A percentile compares a stretch with the other conserved stretches of the same genome.
These are phyloP conservation scores for Pseudanteris insignis DNA, from an alignment of 2,888 invertebrate species.

Conservation along the genomic window DNA sequence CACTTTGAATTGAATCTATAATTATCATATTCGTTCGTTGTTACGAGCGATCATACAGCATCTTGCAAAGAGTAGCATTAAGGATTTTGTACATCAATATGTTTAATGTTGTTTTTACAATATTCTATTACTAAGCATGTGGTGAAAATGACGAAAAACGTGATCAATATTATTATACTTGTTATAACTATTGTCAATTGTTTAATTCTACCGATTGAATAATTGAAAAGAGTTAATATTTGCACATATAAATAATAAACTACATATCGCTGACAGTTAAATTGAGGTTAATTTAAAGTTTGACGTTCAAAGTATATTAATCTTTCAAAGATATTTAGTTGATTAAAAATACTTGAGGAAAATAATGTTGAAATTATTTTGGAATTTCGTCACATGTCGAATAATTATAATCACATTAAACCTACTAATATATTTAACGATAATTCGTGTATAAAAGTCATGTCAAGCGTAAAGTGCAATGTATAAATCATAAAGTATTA, in stretches of 20 bases:
- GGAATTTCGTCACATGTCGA: too few relatives aligned
- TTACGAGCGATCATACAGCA: slow-evolving; percentile 24
- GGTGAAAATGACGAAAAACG: background rate
- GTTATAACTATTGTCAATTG: background rate
- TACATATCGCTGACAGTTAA: slow-evolving; percentile 24
- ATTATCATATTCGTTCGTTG: slow-evolving; percentile 18
- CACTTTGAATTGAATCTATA: slow-evolving; percentile 3
- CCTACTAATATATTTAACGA: too few relatives aligned
- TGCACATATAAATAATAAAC: slow-evolving; percentile 19
- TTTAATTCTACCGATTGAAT: background rate
- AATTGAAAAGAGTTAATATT: background rate
- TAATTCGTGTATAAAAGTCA: slow-evolving; percentile 24
- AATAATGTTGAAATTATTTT: background rate
- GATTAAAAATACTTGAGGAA: slow-evolving; percentile 5
- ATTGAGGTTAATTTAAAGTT: too few relatives aligned
- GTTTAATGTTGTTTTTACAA: too few relatives aligned
- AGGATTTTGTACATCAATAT: slow-evolving; percentile 14
- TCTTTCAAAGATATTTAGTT: slow-evolving; percentile 1
- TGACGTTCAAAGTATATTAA: too few relatives aligned
- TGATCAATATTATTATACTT: background rate
- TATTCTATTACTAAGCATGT: too few relatives aligned
- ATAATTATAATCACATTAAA: too few relatives aligned
- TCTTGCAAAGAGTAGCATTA: slow-evolving; percentile 35
- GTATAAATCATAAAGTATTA: slow-evolving; percentile 12
- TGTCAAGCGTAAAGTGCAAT: slow-evolving; percentile 4